Evolutionary conservation across 1,140 invertebrate genomes (phyloP), one percentile per base, ranked within the genome.

Genomic region (Lasioglossum baleicum): DNA sequence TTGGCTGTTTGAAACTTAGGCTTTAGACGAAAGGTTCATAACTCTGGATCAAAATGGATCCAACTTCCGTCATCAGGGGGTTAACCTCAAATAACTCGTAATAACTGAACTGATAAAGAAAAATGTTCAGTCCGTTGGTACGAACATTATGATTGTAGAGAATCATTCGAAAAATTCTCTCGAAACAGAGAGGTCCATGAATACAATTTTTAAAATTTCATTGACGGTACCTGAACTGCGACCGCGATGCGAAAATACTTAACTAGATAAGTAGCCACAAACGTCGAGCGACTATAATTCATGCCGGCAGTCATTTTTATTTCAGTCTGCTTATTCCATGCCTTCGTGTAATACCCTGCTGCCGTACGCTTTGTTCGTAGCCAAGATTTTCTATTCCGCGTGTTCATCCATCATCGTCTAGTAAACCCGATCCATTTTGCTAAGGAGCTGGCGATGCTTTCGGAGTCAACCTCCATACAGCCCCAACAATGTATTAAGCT

Each of bases 341-440:
- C 71, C 75, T 80, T 79, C 80, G 75, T 65, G 82, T 76, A 80
- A 85, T 81, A 84, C 77, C 72, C 80, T 75, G 80, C 81, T 73
- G 40, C 70, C 40, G 80, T 75, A 76, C 70, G 58, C 63, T 74
- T 80, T 77, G 82, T 76, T 83, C 68, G 71, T 75, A 82, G 75
- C 88, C 81, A 86, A 88, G 88, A 90, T 88, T 87, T 88, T 87
- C 82, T 82, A 84, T 90, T 89, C 83, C 85, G 83, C 65, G 65
- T 66, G 81, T 75, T 74, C 88, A 89, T 90, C 88, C 88, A 87
- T 90, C 89, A 89, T 89, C 88, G 84, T 89, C 73, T 70, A 56
- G 51, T 79, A 35, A 35, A 31, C 40, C 13, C 0, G 31, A 51
- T 7, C n/a, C 31, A 51, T 51, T 63, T 71, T 22, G 5, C 15